Evolutionary conservation across 2,888 invertebrate species (phyloP).

Genomic region (Molorchus minor): DNA sequence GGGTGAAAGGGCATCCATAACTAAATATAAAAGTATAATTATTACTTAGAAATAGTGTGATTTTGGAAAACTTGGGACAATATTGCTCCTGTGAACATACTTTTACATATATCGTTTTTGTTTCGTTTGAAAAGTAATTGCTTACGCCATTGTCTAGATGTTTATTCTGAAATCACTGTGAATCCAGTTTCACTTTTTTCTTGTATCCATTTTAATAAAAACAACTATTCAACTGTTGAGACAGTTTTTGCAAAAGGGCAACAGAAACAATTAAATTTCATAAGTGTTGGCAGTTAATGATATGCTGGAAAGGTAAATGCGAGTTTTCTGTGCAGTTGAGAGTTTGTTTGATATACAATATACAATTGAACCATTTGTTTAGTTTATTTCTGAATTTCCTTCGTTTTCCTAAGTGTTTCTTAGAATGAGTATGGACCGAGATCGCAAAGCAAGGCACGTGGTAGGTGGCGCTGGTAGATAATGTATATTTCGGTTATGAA

Average conservation of each 20-base stretch:
- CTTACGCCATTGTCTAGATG: slow-evolving; percentile 54
- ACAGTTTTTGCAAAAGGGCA: slow-evolving; percentile 47
- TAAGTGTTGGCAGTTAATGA: slow-evolving; percentile 39
- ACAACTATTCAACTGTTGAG: slow-evolving; percentile 58
- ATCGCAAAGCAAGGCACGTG: neutral
- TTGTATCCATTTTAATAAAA: slow-evolving; percentile 47
- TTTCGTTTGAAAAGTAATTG: slow-evolving; percentile 17
- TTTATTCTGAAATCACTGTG: slow-evolving; percentile 55
- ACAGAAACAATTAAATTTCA: slow-evolving; percentile 46
- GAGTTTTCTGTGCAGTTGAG: slow-evolving; percentile 52
- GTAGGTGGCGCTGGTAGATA: neutral
- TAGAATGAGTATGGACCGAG: neutral
- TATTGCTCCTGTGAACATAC: slow-evolving; percentile 43
- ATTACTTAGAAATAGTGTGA: slow-evolving; percentile 55
- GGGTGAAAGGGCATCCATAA: slow-evolving; percentile 60
- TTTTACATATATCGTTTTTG: slow-evolving; percentile 16
- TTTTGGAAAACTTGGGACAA: slow-evolving; percentile 58
- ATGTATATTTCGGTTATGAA: too few relatives aligned
- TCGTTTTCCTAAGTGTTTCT: neutral
- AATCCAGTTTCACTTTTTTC: slow-evolving; percentile 53
- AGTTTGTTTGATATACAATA: slow-evolving; percentile 56
- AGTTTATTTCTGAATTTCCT: slow-evolving; percentile 27
- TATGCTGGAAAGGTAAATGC: slow-evolving; percentile 42
- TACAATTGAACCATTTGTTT: slow-evolving; percentile 52
- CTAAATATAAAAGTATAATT: slow-evolving; percentile 43